Base-by-base conservation (phyloP, 2,888 invertebrate genomes). In the Limnephilus rhombicus region DNA sequence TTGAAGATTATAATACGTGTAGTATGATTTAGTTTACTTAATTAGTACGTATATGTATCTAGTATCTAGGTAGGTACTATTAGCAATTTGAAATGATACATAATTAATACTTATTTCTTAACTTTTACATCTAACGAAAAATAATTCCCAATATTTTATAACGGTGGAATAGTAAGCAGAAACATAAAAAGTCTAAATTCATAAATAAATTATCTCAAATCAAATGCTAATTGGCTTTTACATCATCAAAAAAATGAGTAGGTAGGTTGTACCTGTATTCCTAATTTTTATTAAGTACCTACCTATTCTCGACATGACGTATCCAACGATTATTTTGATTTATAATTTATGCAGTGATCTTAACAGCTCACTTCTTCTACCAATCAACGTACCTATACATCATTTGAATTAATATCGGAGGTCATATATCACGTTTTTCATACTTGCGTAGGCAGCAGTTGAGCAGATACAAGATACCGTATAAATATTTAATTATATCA, bases 391-490 rank as follows among this genome's bases (percentile, higher is more conserved):
- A 68, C n/a, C 68, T 68, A 68, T 68, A 68, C 68, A 68, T 68
- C 68, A 68, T 68, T 24, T 24, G 68, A 68, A 68, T 68, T 68
- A 68, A 68, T 68, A 68, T n/a, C 68, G 9, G 68, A 68, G 68
- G 68, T 68, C 68, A 68, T 68, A 68, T 68, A 68, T 68, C 68
- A 68, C 68, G 68, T 68, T 68, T 68, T 68, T 68, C 68, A 68
- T 68, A 68, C 68, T 68, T 68, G 68, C 68, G 68, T 68, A 68
- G 68, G 68, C 68, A 68, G 68, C 68, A 68, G 68, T 68, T 68
- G 68, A 68, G 68, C 24, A 68, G 68, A 68, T 68, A 68, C 68
- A 68, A 68, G 68, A 68, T 24, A 68, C 68, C 68, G n/a, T 68
- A 68, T 68, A 68, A 68, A 68, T 24, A 68, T 68, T 68, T 68